A percentile compares a stretch with the other conserved stretches of the same genome.
Conservation (phyloP, 2,113 vertebrate species). For the Galemys pyrenaicus region DNA sequence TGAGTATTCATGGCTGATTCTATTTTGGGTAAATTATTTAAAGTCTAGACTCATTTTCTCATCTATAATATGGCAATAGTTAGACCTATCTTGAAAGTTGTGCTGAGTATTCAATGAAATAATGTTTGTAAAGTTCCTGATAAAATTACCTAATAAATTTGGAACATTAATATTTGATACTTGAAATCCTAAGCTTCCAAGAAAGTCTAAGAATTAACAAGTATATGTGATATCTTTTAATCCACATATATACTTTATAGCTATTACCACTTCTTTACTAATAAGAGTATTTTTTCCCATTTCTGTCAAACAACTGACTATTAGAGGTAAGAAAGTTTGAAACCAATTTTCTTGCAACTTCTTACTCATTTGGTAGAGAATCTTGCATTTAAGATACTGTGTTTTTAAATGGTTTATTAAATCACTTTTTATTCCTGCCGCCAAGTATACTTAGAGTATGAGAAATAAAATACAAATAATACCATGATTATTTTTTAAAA, state of each 20-base stretch:
- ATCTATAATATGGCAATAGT: background rate
- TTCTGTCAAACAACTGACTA: background rate
- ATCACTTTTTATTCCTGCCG: background rate
- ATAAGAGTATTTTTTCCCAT: background rate
- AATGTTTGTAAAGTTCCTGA: background rate
- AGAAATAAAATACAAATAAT: background rate
- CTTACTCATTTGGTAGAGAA: background rate
- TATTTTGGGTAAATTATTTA: background rate
- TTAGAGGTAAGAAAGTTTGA: background rate
- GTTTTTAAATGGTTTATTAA: background rate
- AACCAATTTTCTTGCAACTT: background rate
- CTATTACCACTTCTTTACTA: background rate
- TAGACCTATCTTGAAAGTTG: background rate
- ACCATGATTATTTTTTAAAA: background rate
- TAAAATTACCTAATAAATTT: background rate
- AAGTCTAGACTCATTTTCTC: background rate
- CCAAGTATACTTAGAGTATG: background rate
- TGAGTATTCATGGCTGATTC: background rate
- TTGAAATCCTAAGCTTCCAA: background rate
- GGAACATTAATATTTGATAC: background rate
- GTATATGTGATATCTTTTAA: background rate
- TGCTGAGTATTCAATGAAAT: background rate
- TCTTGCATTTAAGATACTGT: background rate
- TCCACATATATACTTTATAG: background rate
- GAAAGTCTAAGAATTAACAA: background rate